These are phyloP conservation scores for Drosophila setifemur DNA, from an alignment of 1,140 invertebrate species.

Conservation along the genomic window DNA sequence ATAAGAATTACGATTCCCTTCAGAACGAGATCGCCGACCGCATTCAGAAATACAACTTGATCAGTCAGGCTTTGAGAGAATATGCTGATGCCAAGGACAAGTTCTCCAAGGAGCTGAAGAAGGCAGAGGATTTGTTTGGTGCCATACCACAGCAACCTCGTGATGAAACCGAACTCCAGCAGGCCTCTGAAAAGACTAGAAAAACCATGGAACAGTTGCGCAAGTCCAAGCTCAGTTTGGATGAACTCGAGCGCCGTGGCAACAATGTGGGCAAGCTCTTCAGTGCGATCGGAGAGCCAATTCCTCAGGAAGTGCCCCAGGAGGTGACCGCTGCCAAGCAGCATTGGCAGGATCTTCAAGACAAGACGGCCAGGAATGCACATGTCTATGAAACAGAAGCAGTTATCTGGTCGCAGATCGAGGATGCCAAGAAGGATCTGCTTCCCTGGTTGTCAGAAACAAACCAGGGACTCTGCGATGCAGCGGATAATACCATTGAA, in stretches of 20 bases:
- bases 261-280: slow-evolving; percentile 89
- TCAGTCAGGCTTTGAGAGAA: slow-evolving; percentile 89
- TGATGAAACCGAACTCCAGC: slow-evolving; percentile 83
- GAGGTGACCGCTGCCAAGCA: slow-evolving; percentile 86
- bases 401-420: slow-evolving; percentile 95
- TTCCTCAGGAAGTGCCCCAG: slow-evolving; percentile 86
- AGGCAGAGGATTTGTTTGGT: slow-evolving; percentile 83
- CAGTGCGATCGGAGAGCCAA: slow-evolving; percentile 89
- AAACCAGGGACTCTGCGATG: slow-evolving; percentile 88
- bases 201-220: slow-evolving; percentile 89
- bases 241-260: slow-evolving; percentile 89
- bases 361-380: slow-evolving; percentile 87
- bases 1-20: slow-evolving; percentile 91
- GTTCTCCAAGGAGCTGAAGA: slow-evolving; percentile 87
- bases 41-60: slow-evolving; percentile 88
- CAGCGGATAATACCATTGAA: slow-evolving; percentile 90
- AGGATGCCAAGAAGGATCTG: slow-evolving; percentile 92
- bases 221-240: slow-evolving; percentile 88
- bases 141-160: slow-evolving; percentile 68
- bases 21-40: slow-evolving; percentile 89
- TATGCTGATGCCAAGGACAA: slow-evolving; percentile 88
- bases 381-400: slow-evolving; percentile 93
- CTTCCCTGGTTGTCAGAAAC: slow-evolving; percentile 92
- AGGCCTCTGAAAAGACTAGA: slow-evolving; percentile 88
- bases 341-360: slow-evolving; percentile 89